Base-by-base conservation (phyloP, 2,797 vertebrate genomes). In the Dromococcyx pavoninus region DNA sequence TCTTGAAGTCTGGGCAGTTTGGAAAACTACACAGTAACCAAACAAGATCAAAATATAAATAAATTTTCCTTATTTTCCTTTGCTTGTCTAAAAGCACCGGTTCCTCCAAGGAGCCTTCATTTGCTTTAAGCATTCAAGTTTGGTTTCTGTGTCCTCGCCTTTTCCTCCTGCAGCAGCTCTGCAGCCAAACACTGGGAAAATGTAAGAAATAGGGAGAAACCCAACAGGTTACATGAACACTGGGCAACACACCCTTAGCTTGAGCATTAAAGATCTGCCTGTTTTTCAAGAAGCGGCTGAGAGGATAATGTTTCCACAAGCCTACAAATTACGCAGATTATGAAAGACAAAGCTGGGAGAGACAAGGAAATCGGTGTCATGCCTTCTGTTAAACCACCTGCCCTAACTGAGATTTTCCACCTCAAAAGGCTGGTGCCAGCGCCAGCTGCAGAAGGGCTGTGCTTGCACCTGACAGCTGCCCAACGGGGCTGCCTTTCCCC, bases 361-460 rank as follows among this genome's bases (percentile, higher is more conserved):
- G 53, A 18, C 39, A n/a, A 17, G n/a, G 7, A 21, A 44, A 24
- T 1, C 13, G 0, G 41, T 5, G 46, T 32, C 13, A 4, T 0
- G 16, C 41, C 23, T 5, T 2, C 24, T n/a, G 2, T 7, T 7
- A 41, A 30, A 7, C 15, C 62, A 10, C 18, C 6, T 56, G 6
- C 16, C 35, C 5, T 4, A 1, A 28, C 25, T 3, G 28, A 10
- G 61, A 3, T 14, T 28, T 9, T 9, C 9, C 10, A 23, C 16
- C 37, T 3, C 2, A 13, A 4, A 14, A 25, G 6, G 85, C 48
- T 5, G 58, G 72, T 72, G 81, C 57, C 69, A 32, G 77, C 57
- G 57, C 60, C 39, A 66, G 3, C 21, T 1, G 17, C 54, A 3
- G 48, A 7, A 15, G 17, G 17, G 50, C 22, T n/a, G 50, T 3